These are phyloP conservation scores for Himalopsyche tibetana DNA, from an alignment of 2,888 invertebrate species.

Conservation along the genomic window DNA sequence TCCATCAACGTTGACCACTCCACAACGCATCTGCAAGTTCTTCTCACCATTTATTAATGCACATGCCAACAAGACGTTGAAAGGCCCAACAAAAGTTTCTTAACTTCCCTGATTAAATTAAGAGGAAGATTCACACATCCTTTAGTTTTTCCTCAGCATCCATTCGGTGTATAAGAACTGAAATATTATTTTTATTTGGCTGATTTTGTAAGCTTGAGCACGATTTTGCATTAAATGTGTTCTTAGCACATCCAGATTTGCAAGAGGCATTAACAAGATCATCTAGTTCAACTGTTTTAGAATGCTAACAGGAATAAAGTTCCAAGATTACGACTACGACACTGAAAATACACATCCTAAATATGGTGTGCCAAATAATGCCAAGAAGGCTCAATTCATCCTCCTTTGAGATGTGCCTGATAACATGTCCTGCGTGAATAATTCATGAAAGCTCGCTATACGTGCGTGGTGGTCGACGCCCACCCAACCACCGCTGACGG, in stretches of 20 bases:
- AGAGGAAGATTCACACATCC: too few relatives aligned
- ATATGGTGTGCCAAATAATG: constrained; percentile 46
- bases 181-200: too few relatives aligned
- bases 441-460: constrained; percentile 53
- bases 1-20: too few relatives aligned
- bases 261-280: not conserved
- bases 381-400: constrained; percentile 50
- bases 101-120: too few relatives aligned
- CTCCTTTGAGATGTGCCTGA: constrained; percentile 58
- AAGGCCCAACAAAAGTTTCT: too few relatives aligned
- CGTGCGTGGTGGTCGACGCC: constrained; percentile 28
- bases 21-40: too few relatives aligned
- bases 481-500: constrained; percentile 24
- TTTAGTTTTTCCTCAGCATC: too few relatives aligned
- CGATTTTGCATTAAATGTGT: too few relatives aligned
- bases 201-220: too few relatives aligned
- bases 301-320: constrained; percentile 25
- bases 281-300: not conserved
- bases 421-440: constrained; percentile 56
- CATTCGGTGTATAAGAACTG: too few relatives aligned
- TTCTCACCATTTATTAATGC: too few relatives aligned
- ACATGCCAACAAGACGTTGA: too few relatives aligned
- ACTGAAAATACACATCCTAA: constrained; percentile 5
- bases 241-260: not conserved
- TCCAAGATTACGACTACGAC: constrained; percentile 26